Conservation (phyloP, 2,888 invertebrate species). For the Linyphia triangularis region DNA sequence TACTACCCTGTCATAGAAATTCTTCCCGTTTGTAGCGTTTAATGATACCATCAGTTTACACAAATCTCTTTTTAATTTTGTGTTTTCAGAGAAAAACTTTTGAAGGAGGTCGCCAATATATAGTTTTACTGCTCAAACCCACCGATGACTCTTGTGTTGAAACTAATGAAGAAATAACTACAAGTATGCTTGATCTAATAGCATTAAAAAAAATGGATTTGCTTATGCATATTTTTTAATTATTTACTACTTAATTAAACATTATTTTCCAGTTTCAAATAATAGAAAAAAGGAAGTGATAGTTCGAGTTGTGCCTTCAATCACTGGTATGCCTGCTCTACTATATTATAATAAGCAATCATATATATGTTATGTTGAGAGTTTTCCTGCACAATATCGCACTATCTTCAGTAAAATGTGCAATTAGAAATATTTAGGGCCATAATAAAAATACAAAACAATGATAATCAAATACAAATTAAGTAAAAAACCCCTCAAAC, state of each 20-base stretch:
- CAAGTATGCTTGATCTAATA: constrained; percentile 10
- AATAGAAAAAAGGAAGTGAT: constrained; percentile 34
- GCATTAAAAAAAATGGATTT: not conserved
- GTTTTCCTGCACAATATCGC: no score
- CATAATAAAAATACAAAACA: no score
- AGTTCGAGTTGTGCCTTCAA: constrained; percentile 41
- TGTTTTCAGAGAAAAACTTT: constrained; percentile 83
- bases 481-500: no score
- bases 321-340: constrained; percentile 61
- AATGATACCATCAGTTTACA: no score
- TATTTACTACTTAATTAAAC: not conserved
- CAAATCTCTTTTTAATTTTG: no score
- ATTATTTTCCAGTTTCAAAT: constrained; percentile 21
- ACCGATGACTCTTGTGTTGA: constrained; percentile 83
- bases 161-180: not conserved
- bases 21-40: no score
- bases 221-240: not conserved
- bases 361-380: no score
- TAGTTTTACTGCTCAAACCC: constrained; percentile 87
- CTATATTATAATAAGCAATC: no score
- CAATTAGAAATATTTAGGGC: no score
- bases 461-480: no score
- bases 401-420: no score
- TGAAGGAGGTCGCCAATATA: constrained; percentile 84
- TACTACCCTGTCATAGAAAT: no score